Conservation (phyloP, 1,140 invertebrate species). For the Brachystomella parvula region DNA sequence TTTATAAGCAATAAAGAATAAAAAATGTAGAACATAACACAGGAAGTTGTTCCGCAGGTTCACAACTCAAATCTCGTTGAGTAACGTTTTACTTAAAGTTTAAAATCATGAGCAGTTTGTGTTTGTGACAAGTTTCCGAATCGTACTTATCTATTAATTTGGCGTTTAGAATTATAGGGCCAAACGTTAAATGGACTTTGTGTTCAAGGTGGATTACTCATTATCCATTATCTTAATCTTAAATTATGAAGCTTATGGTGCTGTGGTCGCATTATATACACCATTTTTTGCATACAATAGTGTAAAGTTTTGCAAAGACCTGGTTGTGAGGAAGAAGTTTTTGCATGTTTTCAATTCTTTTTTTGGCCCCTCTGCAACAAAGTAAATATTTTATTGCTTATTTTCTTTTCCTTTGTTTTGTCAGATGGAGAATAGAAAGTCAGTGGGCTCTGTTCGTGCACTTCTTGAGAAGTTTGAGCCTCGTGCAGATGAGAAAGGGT, state of each 20-base stretch:
- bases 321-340: background rate
- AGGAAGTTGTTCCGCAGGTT: no score
- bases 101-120: no score
- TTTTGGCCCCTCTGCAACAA: no score
- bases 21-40: no score
- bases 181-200: no score
- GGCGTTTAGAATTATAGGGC: no score
- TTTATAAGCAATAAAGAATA: no score
- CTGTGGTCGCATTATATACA: background rate
- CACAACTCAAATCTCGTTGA: no score
- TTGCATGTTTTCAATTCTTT: background rate
- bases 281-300: background rate
- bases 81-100: no score
- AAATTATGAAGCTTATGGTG: background rate
- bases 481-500: background rate
- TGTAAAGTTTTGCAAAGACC: background rate
- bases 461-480: constrained; percentile 3
- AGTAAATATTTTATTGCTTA: background rate
- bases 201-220: no score
- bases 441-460: background rate
- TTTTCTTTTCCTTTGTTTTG: background rate
- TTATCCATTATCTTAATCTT: background rate
- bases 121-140: no score
- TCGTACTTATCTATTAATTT: no score
- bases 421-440: constrained; percentile 4